phyloP scores from a whole-genome alignment of 1,140 invertebrate species.

The Temnothorax curvispinosus region DNA sequence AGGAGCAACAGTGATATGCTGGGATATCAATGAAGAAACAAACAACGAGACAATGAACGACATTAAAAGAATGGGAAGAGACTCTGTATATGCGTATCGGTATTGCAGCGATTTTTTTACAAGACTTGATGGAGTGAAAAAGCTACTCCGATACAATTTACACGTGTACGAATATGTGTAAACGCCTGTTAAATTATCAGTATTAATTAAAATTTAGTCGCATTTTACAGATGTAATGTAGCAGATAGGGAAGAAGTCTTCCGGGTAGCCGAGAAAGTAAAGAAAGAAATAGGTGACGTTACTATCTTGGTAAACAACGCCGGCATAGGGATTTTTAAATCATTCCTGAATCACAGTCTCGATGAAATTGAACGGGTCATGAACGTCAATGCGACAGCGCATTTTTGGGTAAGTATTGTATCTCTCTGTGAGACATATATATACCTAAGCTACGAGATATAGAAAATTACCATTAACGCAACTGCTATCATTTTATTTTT shows the following conservation, averaged over 20 bases:
- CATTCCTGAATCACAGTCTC: conserved; percentile 88
- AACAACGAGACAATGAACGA: conserved; percentile 89
- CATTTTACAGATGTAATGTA: conserved; percentile 88
- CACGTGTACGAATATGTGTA: not conserved
- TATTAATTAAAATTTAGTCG: conserved; percentile 55
- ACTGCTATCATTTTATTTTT: not conserved
- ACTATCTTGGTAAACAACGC: conserved; percentile 94
- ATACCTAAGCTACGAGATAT: not conserved
- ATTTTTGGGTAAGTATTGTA: conserved; percentile 90
- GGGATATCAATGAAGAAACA: conserved; percentile 93
- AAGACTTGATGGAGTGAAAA: not conserved
- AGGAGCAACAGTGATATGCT: conserved; percentile 93
- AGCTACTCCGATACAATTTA: not conserved
- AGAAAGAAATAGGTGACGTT: conserved; percentile 89
- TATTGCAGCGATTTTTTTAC: conserved; percentile 65
- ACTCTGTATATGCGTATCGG: conserved; percentile 86
- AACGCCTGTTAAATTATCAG: too few species aligned
- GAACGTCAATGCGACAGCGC: conserved; percentile 92
- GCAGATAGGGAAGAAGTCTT: conserved; percentile 87
- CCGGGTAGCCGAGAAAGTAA: conserved; percentile 86
- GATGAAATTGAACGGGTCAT: conserved; percentile 90
- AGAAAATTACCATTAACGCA: not conserved
- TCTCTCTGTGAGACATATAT: not conserved
- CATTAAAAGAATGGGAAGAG: conserved; percentile 84
- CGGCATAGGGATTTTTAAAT: conserved; percentile 93